Conservation (phyloP, 2,888 invertebrate species). For the Heteromyza rotundicornis region DNA sequence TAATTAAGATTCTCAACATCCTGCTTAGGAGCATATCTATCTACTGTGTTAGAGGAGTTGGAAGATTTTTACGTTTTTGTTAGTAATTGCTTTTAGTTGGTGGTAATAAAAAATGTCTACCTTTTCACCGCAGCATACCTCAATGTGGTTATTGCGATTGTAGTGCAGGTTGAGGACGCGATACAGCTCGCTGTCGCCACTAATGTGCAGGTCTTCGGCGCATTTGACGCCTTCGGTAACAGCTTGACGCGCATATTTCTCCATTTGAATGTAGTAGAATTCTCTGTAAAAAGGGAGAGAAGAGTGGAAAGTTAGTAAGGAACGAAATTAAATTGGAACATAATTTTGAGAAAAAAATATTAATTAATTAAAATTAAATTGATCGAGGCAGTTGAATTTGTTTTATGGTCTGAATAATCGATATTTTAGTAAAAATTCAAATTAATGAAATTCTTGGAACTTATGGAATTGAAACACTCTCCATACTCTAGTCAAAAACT, state of each 20-base stretch:
- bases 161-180: constrained; percentile 98
- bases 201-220: constrained; percentile 91
- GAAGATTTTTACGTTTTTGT: constrained; percentile 22
- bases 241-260: constrained; percentile 98
- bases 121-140: constrained; percentile 51
- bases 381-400: too few relatives aligned
- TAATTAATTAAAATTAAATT: neutral
- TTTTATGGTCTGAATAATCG: too few relatives aligned
- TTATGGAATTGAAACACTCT: too few relatives aligned
- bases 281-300: constrained; percentile 75
- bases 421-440: too few relatives aligned
- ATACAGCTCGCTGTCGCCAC: constrained; percentile 95
- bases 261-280: constrained; percentile 99
- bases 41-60: constrained; percentile 22
- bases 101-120: constrained; percentile 24
- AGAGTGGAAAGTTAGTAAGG: constrained; percentile 23
- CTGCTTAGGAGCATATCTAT: neutral
- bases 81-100: constrained; percentile 24
- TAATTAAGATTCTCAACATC: neutral
- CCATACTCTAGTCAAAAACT: too few relatives aligned
- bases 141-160: constrained; percentile 82
- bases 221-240: constrained; percentile 95
- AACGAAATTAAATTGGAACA: too few relatives aligned
- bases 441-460: too few relatives aligned
- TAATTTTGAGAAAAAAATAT: neutral